phyloP scores from a whole-genome alignment of 2,888 invertebrate genomes.

The Agrochola lychnidis region DNA sequence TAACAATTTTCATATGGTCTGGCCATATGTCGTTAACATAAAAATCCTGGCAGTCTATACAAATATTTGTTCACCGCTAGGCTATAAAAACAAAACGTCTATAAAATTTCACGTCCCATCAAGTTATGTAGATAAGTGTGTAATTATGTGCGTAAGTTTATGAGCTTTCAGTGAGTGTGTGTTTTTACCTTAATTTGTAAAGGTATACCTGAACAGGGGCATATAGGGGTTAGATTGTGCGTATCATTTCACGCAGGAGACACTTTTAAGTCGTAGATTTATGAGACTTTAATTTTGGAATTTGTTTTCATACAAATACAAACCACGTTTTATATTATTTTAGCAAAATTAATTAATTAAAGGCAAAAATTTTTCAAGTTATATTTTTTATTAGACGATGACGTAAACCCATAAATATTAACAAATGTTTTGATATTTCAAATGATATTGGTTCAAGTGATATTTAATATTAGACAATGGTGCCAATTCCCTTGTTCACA shows the following conservation, averaged over 20 bases:
- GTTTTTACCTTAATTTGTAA: constrained; percentile 44
- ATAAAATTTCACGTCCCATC: constrained; percentile 63
- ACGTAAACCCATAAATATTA: too few species aligned
- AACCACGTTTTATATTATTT: not conserved
- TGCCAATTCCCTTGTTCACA: too few species aligned
- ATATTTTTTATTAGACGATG: too few species aligned
- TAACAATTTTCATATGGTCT: not conserved
- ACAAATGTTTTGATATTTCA: not conserved
- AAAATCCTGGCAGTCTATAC: constrained; percentile 40
- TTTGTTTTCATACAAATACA: not conserved
- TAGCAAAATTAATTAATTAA: too few species aligned
- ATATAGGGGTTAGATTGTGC: not conserved
- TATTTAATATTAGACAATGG: too few species aligned
- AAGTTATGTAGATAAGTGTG: constrained; percentile 54
- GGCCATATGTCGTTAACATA: constrained; percentile 38
- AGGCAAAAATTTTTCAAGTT: not conserved
- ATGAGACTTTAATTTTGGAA: not conserved
- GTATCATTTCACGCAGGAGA: not conserved
- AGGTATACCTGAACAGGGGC: constrained; percentile 1
- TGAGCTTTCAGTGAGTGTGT: constrained; percentile 25
- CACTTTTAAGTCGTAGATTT: constrained; percentile 1
- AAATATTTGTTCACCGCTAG: constrained; percentile 40
- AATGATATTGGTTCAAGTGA: too few species aligned
- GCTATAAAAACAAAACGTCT: constrained; percentile 45
- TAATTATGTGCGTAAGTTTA: constrained; percentile 56